Percentiles rank a stretch among this genome's conserved stretches.
Evolutionary conservation across 2,888 invertebrate species (phyloP).

Genomic region (Cephus pygmeus): DNA sequence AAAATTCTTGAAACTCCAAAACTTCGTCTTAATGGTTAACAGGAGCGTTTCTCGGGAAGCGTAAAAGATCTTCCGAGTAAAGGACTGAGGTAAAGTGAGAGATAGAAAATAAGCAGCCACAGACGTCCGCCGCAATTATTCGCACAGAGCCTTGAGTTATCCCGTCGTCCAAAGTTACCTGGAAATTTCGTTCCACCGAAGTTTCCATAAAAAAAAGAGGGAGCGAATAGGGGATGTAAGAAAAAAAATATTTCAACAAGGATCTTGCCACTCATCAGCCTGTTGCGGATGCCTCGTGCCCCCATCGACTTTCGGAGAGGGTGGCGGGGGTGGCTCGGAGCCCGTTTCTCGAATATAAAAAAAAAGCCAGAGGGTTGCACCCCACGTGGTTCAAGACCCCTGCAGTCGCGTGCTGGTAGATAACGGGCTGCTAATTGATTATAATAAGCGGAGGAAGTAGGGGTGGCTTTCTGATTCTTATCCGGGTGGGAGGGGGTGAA

Average conservation of each 20-base stretch:
- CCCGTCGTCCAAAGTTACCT: background rate
- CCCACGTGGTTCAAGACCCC: constrained; percentile 30
- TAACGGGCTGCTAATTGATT: constrained; percentile 64
- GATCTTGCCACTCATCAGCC: constrained; percentile 62
- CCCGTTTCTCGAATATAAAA: constrained; percentile 12
- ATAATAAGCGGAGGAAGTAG: constrained; percentile 55
- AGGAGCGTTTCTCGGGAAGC: constrained; percentile 56
- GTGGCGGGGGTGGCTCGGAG: background rate
- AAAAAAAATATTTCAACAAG: constrained; percentile 29
- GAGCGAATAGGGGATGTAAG: constrained; percentile 8
- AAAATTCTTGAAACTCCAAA: constrained; percentile 9
- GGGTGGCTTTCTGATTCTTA: constrained; percentile 31
- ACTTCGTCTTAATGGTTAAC: constrained; percentile 48
- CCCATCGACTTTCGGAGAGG: background rate
- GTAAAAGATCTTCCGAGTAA: constrained; percentile 51
- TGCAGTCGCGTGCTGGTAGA: constrained; percentile 54
- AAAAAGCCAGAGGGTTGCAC: constrained; percentile 36
- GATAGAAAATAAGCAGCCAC: constrained; percentile 1
- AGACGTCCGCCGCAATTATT: background rate
- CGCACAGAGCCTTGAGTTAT: background rate
- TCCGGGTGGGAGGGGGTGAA: constrained; percentile 21
- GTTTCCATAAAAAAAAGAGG: background rate
- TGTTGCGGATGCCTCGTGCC: constrained; percentile 51
- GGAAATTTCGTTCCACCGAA: background rate
- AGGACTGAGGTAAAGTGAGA: background rate